Conservation (phyloP, 2,113 vertebrate species). For the Lanius collurio region DNA sequence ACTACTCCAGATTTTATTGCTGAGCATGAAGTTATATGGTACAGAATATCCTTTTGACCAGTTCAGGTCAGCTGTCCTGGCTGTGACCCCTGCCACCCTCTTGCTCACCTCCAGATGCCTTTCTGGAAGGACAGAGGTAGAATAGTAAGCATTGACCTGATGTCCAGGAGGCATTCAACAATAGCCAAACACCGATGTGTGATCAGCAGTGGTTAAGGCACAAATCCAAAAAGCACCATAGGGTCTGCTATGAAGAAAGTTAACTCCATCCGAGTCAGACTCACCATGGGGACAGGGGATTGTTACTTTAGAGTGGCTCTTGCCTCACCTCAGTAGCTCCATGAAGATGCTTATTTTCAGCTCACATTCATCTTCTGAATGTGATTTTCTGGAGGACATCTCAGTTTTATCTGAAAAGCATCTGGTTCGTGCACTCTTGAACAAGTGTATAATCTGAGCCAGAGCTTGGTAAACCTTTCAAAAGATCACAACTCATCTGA, state of each 20-base stretch:
- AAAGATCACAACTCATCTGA: not conserved
- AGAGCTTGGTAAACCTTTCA: not conserved
- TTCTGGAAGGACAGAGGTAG: not conserved
- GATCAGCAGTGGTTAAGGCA: not conserved
- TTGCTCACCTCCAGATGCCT: not conserved
- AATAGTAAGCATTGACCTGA: not conserved
- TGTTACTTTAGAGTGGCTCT: not conserved
- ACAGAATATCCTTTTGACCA: not conserved
- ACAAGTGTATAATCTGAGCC: not conserved
- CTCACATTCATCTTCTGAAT: not conserved
- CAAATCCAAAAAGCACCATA: not conserved
- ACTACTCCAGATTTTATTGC: not conserved
- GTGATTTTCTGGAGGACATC: not conserved
- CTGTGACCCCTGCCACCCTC: not conserved
- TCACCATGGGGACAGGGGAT: rapidly evolving
- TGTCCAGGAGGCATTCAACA: not conserved
- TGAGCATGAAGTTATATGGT: not conserved
- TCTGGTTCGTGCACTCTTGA: rapidly evolving
- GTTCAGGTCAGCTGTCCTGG: not conserved
- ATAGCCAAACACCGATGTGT: not conserved
- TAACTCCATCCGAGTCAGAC: not conserved
- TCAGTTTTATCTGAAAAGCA: not conserved
- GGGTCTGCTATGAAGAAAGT: not conserved
- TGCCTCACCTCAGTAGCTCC: not conserved
- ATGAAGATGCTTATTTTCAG: not conserved